Conservation (phyloP, 2,797 vertebrate species). For the Enteromius viviparus region DNA sequence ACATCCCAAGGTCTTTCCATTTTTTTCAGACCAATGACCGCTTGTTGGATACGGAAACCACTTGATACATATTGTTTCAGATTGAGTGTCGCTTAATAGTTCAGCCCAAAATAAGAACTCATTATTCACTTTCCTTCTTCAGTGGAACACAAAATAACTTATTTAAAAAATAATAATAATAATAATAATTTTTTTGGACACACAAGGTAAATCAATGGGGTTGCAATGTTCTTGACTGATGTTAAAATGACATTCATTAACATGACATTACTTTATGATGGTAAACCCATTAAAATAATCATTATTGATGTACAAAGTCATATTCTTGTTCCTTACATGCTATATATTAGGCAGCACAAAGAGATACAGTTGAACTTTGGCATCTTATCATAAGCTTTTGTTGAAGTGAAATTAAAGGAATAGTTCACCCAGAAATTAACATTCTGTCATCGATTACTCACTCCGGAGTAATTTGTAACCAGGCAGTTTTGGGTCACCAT, state of each 20-base stretch:
- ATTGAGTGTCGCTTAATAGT: background rate
- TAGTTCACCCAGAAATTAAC: too few relatives aligned
- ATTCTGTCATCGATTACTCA: too few relatives aligned
- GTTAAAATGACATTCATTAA: background rate
- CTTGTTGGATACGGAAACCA: background rate
- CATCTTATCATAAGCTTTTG: background rate
- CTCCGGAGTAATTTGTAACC: too few relatives aligned
- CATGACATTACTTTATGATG: background rate
- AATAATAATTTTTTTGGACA: background rate
- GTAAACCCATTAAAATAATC: background rate
- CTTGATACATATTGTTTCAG: background rate
- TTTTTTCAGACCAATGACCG: background rate
- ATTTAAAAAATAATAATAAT: too few relatives aligned
- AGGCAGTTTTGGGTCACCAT: too few relatives aligned
- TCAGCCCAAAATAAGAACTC: background rate
- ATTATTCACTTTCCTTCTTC: background rate
- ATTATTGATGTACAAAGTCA: too few relatives aligned
- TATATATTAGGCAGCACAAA: background rate
- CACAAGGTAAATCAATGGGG: background rate
- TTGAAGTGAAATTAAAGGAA: background rate
- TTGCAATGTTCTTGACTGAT: background rate
- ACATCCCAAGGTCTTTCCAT: background rate
- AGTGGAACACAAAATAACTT: background rate
- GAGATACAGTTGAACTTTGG: background rate
- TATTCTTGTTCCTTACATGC: too few relatives aligned